phyloP scores from a whole-genome alignment of 2,888 invertebrate species.

The Cephus pygmeus region DNA sequence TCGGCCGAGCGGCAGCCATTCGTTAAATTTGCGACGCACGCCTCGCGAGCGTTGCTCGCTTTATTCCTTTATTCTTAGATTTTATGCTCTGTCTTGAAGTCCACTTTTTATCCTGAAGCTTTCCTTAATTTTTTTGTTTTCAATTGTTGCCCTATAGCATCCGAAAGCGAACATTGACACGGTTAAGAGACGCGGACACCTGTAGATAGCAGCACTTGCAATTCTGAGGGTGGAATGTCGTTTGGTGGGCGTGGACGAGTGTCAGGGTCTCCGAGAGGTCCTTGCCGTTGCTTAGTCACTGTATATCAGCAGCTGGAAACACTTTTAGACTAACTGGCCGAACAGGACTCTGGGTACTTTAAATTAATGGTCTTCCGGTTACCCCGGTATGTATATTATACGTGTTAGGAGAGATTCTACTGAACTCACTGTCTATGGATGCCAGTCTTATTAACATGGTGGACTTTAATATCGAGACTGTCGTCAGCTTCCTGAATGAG shows the following conservation, averaged over 20 bases:
- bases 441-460: not conserved
- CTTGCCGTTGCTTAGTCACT: not conserved
- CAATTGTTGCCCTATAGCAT: not conserved
- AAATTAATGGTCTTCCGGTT: not conserved
- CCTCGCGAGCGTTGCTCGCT: not conserved
- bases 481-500: not conserved
- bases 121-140: not conserved
- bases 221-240: slow-evolving; percentile 3
- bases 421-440: not conserved
- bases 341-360: not conserved
- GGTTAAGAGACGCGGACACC: not conserved
- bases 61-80: not conserved
- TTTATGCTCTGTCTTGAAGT: not conserved
- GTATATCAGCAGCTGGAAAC: not conserved
- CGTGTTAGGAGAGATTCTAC: not conserved
- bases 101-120: not conserved
- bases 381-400: not conserved
- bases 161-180: not conserved
- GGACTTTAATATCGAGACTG: not conserved
- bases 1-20: not conserved
- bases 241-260: slow-evolving; percentile 1
- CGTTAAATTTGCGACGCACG: not conserved
- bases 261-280: slow-evolving; percentile 6
- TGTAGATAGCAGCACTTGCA: not conserved
- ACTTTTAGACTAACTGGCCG: not conserved